A percentile compares a stretch with the other conserved stretches of the same genome.
Conservation (phyloP, 2,113 vertebrate genomes). For the Mormyrus lacerda region DNA sequence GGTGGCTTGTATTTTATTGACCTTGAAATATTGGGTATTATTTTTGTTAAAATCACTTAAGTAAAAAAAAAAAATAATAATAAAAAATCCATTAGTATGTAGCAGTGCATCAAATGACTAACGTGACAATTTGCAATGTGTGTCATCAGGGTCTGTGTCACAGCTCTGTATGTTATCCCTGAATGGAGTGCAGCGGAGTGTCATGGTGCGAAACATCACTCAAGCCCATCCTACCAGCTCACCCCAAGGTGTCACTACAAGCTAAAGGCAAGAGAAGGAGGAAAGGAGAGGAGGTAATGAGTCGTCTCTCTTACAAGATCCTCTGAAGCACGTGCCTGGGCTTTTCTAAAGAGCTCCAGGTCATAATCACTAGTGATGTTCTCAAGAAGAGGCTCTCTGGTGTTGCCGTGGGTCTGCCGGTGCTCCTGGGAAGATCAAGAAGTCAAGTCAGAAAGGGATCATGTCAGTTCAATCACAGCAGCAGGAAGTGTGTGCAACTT, state of each 20-base stretch:
- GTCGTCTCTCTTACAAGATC: conserved; percentile 82
- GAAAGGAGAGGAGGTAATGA: conserved; percentile 17
- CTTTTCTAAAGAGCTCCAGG: conserved; percentile 94
- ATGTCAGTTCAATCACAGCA: neutral
- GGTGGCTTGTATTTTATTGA: neutral
- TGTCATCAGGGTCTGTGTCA: neutral
- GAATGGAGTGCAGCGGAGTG: neutral
- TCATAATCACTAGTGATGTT: conserved; percentile 98
- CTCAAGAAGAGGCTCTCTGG: conserved; percentile 87
- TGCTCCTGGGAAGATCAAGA: conserved; percentile 70
- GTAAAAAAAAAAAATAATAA: neutral
- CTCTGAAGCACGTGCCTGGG: conserved; percentile 91
- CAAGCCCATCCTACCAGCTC: neutral
- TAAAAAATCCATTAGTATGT: neutral
- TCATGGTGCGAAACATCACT: neutral
- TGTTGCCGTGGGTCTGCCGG: conserved; percentile 82
- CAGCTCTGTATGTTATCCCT: neutral
- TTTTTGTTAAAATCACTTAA: neutral
- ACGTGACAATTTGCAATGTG: neutral
- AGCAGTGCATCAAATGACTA: neutral
- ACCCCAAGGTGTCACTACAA: conserved; percentile 11
- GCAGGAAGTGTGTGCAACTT: neutral
- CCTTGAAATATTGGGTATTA: neutral
- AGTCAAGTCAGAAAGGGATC: neutral
- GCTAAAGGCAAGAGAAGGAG: conserved; percentile 17